phyloP scores from a whole-genome alignment of 2,113 vertebrate species.

The Cavia porcellus region DNA sequence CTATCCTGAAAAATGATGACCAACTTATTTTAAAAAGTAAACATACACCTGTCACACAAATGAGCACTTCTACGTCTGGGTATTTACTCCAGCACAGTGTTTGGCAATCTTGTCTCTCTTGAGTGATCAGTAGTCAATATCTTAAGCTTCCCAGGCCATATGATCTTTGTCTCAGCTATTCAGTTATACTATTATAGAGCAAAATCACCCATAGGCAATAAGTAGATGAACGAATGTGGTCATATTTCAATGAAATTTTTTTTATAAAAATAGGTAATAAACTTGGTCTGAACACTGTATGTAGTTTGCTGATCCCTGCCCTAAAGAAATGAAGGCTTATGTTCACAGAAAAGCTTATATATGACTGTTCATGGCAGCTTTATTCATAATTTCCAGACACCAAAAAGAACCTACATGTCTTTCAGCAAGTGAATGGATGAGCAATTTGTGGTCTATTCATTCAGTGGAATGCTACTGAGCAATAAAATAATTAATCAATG shows the following conservation, averaged over 20 bases:
- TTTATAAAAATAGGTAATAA: background rate
- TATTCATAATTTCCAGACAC: background rate
- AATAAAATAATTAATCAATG: background rate
- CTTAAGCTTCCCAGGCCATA: conserved; percentile 6
- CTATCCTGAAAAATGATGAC: background rate
- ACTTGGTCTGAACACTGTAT: background rate
- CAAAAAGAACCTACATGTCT: background rate
- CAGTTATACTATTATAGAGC: background rate
- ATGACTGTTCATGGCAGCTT: background rate
- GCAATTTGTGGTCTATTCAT: background rate
- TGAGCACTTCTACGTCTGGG: background rate
- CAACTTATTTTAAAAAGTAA: conserved; percentile 25
- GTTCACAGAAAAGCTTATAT: background rate
- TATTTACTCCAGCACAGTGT: conserved; percentile 12
- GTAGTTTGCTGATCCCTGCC: background rate
- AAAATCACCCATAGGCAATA: background rate
- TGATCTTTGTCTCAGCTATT: background rate
- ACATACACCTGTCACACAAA: background rate
- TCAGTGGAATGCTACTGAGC: background rate
- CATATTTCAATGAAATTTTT: background rate
- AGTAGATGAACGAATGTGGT: background rate
- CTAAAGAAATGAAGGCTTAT: background rate
- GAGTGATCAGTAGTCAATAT: background rate
- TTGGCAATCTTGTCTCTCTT: background rate
- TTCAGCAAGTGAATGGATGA: background rate